These are phyloP conservation scores for Phyllostomus hastatus DNA, from an alignment of 2,113 vertebrate genomes.

Conservation along the genomic window DNA sequence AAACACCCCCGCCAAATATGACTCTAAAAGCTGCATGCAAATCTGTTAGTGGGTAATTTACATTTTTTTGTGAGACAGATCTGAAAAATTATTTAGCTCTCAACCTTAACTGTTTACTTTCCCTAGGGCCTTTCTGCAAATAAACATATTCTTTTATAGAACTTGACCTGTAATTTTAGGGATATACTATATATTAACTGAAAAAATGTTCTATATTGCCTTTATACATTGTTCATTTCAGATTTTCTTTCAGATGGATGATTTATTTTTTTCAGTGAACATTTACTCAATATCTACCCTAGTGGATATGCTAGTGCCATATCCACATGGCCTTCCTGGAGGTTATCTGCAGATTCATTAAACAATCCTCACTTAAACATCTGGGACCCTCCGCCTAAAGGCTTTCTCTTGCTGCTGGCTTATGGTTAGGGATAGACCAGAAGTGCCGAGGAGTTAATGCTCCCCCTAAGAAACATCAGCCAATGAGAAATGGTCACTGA, in stretches of 20 bases:
- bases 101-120: slow-evolving; percentile 16
- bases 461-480: background rate
- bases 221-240: background rate
- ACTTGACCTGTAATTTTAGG: background rate
- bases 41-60: background rate
- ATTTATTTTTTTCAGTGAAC: background rate
- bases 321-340: background rate
- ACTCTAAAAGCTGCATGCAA: background rate
- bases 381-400: background rate
- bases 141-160: background rate
- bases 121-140: background rate
- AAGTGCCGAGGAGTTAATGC: background rate
- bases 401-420: background rate
- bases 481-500: background rate
- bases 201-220: background rate
- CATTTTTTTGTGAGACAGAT: background rate
- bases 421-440: background rate
- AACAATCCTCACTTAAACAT: background rate
- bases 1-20: background rate
- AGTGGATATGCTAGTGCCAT: background rate
- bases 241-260: background rate
- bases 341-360: background rate
- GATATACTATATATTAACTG: background rate
- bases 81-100: slow-evolving; percentile 2
- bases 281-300: background rate